A percentile compares a stretch with the other conserved stretches of the same genome.
Conservation (phyloP, 1,140 invertebrate genomes). For the Drosophila pseudoananassae region DNA sequence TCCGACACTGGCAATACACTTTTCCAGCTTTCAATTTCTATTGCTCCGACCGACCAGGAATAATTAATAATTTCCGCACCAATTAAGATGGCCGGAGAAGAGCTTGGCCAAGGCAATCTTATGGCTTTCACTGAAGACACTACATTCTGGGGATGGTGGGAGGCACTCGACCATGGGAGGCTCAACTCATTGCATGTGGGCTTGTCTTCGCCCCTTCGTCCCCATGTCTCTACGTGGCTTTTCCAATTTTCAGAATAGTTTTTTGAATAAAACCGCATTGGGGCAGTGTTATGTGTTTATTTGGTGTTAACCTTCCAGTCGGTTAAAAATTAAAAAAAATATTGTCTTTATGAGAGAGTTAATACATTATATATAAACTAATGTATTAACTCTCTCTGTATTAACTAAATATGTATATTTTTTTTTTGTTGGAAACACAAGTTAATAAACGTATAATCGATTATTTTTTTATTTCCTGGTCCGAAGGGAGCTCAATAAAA, state of each 20-base stretch:
- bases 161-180: constrained; percentile 39
- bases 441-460: no score
- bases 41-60: constrained; percentile 36
- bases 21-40: constrained; percentile 51
- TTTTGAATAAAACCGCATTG: constrained; percentile 17
- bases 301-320: constrained; percentile 29
- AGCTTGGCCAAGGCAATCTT: constrained; percentile 34
- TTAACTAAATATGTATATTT: no score
- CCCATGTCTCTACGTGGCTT: constrained; percentile 1
- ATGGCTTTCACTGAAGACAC: constrained; percentile 51
- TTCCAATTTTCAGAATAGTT: constrained; percentile 48
- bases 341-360: neutral
- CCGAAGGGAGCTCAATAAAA: constrained; percentile 41
- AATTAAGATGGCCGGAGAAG: constrained; percentile 60
- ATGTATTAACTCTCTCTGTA: no score
- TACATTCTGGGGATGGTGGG: neutral
- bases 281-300: constrained; percentile 36
- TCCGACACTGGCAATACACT: constrained; percentile 9
- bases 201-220: neutral
- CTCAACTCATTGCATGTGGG: constrained; percentile 14
- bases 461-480: no score
- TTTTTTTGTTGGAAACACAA: no score
- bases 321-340: constrained; percentile 31
- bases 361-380: no score
- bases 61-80: constrained; percentile 82